Conservation (phyloP, 2,797 vertebrate genomes). For the Sphenopsis melanotis region DNA sequence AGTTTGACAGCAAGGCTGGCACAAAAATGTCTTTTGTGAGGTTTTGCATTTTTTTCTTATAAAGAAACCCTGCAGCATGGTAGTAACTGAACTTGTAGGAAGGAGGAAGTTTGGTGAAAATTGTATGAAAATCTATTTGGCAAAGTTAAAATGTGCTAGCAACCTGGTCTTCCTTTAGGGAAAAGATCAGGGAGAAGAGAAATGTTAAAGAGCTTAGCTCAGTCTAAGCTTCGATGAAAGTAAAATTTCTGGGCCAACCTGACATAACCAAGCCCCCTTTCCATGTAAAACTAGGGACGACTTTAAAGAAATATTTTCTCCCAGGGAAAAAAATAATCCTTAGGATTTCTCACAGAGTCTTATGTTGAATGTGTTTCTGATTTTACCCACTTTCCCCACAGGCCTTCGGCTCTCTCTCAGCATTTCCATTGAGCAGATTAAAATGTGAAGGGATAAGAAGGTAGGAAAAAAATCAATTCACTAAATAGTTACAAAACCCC, state of each 20-base stretch:
- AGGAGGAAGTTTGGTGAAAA: neutral
- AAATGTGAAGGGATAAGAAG: neutral
- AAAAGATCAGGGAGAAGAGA: neutral
- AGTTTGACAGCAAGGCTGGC: neutral
- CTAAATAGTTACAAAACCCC: neutral
- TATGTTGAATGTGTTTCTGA: neutral
- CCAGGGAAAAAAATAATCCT: neutral
- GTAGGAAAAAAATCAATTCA: neutral
- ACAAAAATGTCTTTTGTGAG: neutral
- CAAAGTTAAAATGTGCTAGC: neutral
- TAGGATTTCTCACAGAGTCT: neutral
- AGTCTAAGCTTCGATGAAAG: neutral
- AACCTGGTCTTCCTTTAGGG: neutral
- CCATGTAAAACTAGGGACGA: neutral
- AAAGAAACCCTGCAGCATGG: neutral
- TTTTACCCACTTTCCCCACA: neutral
- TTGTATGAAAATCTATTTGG: neutral
- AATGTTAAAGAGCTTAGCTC: neutral
- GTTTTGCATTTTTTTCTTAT: conserved; percentile 6
- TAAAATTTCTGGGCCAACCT: neutral
- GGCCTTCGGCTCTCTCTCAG: neutral
- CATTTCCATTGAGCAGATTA: neutral
- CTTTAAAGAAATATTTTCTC: conserved; percentile 1
- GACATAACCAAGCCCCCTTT: neutral
- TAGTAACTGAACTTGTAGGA: neutral